These are phyloP conservation scores for Lates calcarifer DNA, from an alignment of 2,113 vertebrate genomes.

Conservation along the genomic window DNA sequence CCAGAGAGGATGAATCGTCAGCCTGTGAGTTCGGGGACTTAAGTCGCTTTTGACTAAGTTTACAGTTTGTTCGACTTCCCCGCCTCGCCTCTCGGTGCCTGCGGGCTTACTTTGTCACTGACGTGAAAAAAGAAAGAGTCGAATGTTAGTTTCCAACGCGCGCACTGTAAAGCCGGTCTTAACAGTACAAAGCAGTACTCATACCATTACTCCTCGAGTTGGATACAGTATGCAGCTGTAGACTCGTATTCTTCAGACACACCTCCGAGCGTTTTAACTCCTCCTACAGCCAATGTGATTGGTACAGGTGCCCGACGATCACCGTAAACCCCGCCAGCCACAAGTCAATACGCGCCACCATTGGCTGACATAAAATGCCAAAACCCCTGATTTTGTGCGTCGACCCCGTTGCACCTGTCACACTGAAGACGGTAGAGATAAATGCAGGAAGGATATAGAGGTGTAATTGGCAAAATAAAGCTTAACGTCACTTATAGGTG, in stretches of 20 bases:
- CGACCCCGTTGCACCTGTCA: constrained; percentile 82
- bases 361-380: constrained; percentile 70
- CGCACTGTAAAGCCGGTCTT: constrained; percentile 70
- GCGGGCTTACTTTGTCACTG: constrained; percentile 10
- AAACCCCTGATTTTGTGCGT: constrained; percentile 54
- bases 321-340: constrained; percentile 39
- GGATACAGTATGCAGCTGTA: constrained; percentile 80
- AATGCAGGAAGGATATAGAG: constrained; percentile 44
- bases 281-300: constrained; percentile 75
- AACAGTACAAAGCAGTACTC: constrained; percentile 79
- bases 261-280: constrained; percentile 69
- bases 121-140: constrained; percentile 35
- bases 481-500: constrained; percentile 15
- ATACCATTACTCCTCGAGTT: constrained; percentile 85
- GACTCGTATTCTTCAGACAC: constrained; percentile 79
- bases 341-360: constrained; percentile 31
- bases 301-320: constrained; percentile 71
- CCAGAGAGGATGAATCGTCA: constrained; percentile 53
- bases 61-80: constrained; percentile 54
- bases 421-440: constrained; percentile 43
- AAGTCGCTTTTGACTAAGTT: constrained; percentile 63
- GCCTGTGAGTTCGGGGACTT: constrained; percentile 72
- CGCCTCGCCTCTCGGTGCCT: constrained; percentile 21
- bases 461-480: constrained; percentile 53
- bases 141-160: constrained; percentile 65